phyloP scores from a whole-genome alignment of 2,113 vertebrate genomes.

The Haliaeetus leucogaster region DNA sequence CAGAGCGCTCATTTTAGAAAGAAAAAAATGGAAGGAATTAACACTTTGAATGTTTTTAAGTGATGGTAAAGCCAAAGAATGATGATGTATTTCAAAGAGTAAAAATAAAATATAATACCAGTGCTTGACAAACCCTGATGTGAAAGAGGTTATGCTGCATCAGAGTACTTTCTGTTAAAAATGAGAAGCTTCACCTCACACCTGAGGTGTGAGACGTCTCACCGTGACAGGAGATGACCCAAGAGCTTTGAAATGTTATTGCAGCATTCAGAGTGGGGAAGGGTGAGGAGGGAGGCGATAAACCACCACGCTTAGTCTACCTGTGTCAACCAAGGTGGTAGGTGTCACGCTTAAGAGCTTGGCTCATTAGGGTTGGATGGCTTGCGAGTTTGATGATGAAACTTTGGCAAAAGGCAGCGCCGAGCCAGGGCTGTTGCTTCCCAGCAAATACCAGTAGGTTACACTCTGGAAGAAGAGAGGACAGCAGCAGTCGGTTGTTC shows the following conservation, averaged over 20 bases:
- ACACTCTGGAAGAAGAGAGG: background rate
- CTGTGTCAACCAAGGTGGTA: background rate
- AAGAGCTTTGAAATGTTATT: background rate
- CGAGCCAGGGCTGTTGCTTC: background rate
- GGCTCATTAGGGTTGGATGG: background rate
- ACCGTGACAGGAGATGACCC: background rate
- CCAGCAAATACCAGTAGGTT: background rate
- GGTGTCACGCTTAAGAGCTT: background rate
- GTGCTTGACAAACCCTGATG: background rate
- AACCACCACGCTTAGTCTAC: accelerated
- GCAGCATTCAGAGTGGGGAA: background rate
- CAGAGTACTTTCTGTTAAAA: background rate
- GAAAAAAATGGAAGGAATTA: background rate
- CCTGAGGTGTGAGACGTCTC: background rate
- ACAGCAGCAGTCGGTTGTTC: background rate
- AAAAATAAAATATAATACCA: background rate
- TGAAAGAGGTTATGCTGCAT: background rate
- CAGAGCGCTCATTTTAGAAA: background rate
- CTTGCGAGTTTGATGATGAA: accelerated
- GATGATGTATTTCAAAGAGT: background rate
- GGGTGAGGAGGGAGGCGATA: background rate
- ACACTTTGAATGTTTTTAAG: background rate
- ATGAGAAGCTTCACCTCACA: background rate
- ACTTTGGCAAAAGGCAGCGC: accelerated
- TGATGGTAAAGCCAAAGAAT: background rate